phyloP scores from a whole-genome alignment of 2,888 invertebrate genomes.

The Habrosyne pyritoides region DNA sequence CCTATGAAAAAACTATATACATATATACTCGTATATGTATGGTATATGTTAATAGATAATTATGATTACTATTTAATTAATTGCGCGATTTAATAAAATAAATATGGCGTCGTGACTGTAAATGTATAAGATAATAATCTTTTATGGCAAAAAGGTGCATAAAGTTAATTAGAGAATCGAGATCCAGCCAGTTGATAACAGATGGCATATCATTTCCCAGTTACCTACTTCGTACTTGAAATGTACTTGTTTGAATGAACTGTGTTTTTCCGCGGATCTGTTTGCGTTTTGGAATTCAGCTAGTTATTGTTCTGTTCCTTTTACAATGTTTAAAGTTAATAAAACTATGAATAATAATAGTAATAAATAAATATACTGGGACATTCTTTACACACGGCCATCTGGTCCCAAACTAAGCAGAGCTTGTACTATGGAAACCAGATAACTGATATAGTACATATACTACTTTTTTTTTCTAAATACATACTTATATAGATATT shows the following conservation, averaged over 20 bases:
- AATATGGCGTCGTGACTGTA: conserved; percentile 8
- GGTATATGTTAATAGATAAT: background rate
- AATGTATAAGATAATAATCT: conserved; percentile 5
- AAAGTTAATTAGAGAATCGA: conserved; percentile 20
- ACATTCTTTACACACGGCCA: no score
- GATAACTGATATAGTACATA: no score
- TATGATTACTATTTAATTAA: conserved; percentile 2
- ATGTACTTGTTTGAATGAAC: background rate
- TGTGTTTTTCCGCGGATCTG: background rate
- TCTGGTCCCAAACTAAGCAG: no score
- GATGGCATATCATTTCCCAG: background rate
- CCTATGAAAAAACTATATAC: no score
- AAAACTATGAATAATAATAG: no score
- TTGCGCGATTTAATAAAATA: background rate
- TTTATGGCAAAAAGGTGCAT: conserved; percentile 15
- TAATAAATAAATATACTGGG: no score
- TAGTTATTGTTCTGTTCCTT: background rate
- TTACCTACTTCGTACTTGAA: conserved; percentile 5
- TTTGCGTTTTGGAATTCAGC: background rate
- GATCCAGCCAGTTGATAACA: conserved; percentile 12
- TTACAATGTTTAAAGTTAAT: no score
- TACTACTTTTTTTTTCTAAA: no score
- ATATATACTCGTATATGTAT: no score
- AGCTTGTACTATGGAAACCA: no score
- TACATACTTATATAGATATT: no score